phyloP scores from a whole-genome alignment of 2,113 vertebrate species.

The Perca fluviatilis region DNA sequence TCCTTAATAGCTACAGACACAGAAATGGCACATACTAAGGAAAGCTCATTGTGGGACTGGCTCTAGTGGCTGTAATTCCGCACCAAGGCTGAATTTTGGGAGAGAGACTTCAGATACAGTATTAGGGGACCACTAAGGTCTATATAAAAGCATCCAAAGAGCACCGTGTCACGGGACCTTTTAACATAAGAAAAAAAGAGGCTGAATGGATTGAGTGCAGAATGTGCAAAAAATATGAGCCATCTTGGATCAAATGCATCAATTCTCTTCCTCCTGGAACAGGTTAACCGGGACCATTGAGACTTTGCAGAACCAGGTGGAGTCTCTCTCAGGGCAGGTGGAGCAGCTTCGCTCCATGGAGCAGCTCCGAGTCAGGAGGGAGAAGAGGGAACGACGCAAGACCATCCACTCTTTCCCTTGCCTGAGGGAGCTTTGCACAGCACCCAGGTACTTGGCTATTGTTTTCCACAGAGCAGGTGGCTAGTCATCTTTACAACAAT shows the following conservation, averaged over 20 bases:
- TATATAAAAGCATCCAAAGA: no score
- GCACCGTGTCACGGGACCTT: no score
- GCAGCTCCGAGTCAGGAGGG: conserved; percentile 90
- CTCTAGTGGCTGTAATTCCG: no score
- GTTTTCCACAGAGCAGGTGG: not conserved
- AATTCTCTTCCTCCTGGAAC: not conserved
- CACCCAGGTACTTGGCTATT: conserved; percentile 79
- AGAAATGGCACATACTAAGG: no score
- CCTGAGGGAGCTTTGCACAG: conserved; percentile 93
- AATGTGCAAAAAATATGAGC: no score
- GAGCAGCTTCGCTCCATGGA: conserved; percentile 93
- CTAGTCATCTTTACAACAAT: not conserved
- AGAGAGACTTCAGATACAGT: no score
- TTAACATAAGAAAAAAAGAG: no score
- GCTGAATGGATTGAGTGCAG: no score
- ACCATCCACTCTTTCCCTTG: conserved; percentile 98
- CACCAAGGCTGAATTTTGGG: no score
- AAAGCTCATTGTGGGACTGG: no score
- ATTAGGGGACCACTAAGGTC: no score
- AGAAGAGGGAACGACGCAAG: conserved; percentile 93
- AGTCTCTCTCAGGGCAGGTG: conserved; percentile 93
- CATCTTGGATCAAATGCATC: not conserved
- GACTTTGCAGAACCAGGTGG: conserved; percentile 93
- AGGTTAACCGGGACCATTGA: conserved; percentile 94
- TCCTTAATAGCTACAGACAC: no score